Conservation (phyloP, 2,113 vertebrate species). For the Leucosticte australis region DNA sequence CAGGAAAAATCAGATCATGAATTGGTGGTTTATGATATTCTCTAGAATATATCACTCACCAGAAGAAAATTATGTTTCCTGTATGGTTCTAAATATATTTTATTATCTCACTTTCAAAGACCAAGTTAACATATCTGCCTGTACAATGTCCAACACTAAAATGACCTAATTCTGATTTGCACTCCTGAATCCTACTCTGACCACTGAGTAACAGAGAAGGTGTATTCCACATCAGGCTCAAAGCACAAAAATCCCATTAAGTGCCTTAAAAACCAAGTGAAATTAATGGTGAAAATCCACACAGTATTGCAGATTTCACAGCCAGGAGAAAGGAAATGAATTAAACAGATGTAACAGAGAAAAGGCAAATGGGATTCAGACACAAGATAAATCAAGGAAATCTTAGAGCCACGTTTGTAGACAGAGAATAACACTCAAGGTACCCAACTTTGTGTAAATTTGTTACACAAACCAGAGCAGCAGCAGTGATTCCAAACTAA, state of each 20-base stretch:
- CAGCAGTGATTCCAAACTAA: not conserved
- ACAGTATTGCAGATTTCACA: not conserved
- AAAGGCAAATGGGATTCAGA: not conserved
- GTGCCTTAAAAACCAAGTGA: not conserved
- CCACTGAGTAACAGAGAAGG: not conserved
- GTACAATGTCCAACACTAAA: not conserved
- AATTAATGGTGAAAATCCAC: not conserved
- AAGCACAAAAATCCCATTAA: not conserved
- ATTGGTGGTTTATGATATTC: not conserved
- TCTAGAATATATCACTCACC: not conserved
- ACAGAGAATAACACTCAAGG: not conserved
- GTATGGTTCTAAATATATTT: not conserved
- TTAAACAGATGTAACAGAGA: not conserved
- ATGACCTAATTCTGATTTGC: not conserved
- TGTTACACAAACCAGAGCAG: not conserved
- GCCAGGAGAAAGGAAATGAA: not conserved
- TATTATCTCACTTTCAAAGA: not conserved
- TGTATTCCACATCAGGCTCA: not conserved
- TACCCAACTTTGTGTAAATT: not conserved
- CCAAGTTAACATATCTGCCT: not conserved
- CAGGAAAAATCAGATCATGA: not conserved
- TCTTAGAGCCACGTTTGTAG: not conserved
- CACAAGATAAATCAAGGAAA: not conserved
- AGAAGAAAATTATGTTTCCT: not conserved
- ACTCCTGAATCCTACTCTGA: not conserved